Evolutionary conservation across 2,797 vertebrate species (phyloP).

Genomic region (Cryptoblepharus egeriae): DNA sequence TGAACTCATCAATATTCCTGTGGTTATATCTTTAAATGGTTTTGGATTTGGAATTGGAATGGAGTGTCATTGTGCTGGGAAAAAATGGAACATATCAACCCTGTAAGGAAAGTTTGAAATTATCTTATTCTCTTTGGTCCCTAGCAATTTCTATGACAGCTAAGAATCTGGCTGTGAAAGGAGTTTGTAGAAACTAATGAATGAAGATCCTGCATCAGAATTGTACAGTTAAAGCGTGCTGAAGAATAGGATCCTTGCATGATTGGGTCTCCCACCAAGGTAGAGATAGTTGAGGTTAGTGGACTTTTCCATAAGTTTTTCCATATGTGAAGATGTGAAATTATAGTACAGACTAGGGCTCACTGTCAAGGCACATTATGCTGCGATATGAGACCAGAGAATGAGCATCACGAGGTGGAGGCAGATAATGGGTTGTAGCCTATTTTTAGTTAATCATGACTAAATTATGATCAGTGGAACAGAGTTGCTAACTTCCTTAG

Average conservation of each 20-base stretch:
- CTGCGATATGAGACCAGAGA: background rate
- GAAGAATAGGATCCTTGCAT: background rate
- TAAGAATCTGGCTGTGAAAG: background rate
- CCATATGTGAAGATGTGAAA: background rate
- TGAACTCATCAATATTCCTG: background rate
- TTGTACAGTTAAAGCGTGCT: background rate
- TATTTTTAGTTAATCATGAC: too few species aligned
- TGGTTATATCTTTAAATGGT: background rate
- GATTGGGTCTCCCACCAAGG: background rate
- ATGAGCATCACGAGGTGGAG: background rate
- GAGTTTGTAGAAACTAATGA: background rate
- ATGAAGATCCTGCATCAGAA: background rate
- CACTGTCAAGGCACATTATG: background rate
- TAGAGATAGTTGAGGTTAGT: background rate
- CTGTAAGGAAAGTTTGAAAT: background rate
- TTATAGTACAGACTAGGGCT: background rate
- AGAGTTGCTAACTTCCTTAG: too few species aligned
- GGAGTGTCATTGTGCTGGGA: background rate
- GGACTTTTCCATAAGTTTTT: background rate
- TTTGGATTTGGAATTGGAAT: background rate
- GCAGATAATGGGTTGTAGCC: too few species aligned
- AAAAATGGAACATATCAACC: background rate
- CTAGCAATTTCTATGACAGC: background rate
- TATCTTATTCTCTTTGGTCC: background rate
- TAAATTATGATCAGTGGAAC: too few species aligned